Base-by-base conservation (phyloP, 2,888 invertebrate genomes). In the Proisotoma minuta region DNA sequence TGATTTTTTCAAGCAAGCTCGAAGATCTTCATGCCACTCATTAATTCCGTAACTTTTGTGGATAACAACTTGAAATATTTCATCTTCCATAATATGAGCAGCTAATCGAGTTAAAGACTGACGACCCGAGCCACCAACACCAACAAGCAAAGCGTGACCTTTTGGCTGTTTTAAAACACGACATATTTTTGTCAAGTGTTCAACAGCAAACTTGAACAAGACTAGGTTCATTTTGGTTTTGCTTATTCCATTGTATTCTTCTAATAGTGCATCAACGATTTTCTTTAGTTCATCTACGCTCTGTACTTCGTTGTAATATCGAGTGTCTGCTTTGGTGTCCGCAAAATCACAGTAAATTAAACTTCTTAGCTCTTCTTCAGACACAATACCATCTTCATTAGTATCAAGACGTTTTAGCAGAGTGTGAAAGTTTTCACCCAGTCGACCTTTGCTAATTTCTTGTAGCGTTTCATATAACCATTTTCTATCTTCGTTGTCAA, bases 171-270 rank as follows among this genome's bases (percentile, higher is more conserved):
- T 83, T 64, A 95, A 80, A 0, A 87, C 87, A 23, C 95, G 85
- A 74, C 94, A 93, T 12, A 92, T 84, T 50, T 94, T 82, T 0
- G 91, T 94, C 75, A 95, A 77, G 77, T 96, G 94, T 76, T 95
- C 93, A 56, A 95, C 78, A 47, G 92, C 94, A 76, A 34, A 12
- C 86, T 87, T 86, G 78, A 92, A 92, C 34, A 96, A 80, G 2
- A 96, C 95, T 59, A 96, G 82, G 78, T 93, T 89, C 96, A 96
- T 96, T 0, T 95, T 95, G 76, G 94, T 95, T 78, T 93, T 96
- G 10, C 91, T 89, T 90, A 96, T 91, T 71, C 91, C 90, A 77
- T 96, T 96, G 77, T 87, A 95, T 77, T 96, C 96, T 0, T 86
- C 86, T 15, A 96, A 81, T 79, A 90, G 94, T 0, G 87, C 87